A percentile compares a stretch with the other conserved stretches of the same genome.
phyloP scores from a whole-genome alignment of 92 coral and sea anemone genomes.

The Plumapathes pennacea region DNA sequence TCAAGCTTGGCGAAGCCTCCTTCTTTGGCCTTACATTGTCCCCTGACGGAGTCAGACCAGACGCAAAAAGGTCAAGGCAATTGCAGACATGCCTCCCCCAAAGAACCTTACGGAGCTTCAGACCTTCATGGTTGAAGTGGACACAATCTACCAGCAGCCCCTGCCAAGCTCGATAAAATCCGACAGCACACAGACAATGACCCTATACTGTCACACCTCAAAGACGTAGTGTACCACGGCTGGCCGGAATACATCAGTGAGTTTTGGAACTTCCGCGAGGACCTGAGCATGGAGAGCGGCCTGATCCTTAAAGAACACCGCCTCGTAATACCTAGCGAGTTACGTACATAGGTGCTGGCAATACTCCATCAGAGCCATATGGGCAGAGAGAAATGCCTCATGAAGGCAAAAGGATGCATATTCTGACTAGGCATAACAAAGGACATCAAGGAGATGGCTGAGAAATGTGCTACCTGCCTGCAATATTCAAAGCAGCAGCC shows the following conservation, averaged over 20 bases:
- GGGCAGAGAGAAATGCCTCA: constrained; percentile 43
- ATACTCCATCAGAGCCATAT: constrained; percentile 46
- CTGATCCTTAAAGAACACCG: constrained; percentile 33
- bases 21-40: constrained; percentile 61
- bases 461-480: constrained; percentile 45
- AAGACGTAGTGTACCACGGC: constrained; percentile 24
- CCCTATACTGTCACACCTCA: constrained; percentile 10
- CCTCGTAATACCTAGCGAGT: constrained; percentile 29
- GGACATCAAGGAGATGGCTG: constrained; percentile 20
- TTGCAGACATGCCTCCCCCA: constrained; percentile 50
- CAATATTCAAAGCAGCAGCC: constrained; percentile 16
- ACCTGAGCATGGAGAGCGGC: constrained; percentile 54
- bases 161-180: constrained; percentile 46
- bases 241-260: constrained; percentile 47
- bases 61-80: constrained; percentile 25
- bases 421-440: constrained; percentile 57
- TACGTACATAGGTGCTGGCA: constrained; percentile 28
- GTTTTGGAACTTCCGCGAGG: constrained; percentile 68
- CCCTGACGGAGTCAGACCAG: constrained; percentile 26
- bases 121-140: constrained; percentile 47
- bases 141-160: constrained; percentile 20
- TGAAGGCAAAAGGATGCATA: constrained; percentile 32
- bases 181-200: constrained; percentile 28
- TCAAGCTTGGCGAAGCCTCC: constrained; percentile 47
- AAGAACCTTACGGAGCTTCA: constrained; percentile 49